Conservation (phyloP, 2,797 vertebrate species). For the Moxostoma hubbsi region DNA sequence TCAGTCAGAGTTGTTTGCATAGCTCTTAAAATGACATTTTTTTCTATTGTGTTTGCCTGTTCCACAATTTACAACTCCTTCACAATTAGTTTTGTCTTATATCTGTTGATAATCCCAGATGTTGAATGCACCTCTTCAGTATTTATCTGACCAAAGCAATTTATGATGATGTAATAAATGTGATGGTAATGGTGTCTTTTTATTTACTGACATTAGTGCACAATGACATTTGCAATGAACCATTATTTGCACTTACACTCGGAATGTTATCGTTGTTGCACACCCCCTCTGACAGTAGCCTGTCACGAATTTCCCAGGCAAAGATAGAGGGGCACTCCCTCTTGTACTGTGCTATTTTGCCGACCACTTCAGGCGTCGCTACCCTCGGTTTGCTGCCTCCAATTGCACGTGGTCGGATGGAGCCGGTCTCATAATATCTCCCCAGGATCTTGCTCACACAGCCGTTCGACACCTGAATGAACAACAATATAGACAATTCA, state of each 20-base stretch:
- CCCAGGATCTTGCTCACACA: conserved; percentile 99
- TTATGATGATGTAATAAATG: not conserved
- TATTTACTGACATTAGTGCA: not conserved
- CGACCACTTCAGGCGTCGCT: conserved; percentile 97
- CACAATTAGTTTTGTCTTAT: no score
- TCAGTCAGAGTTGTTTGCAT: conserved; percentile 5
- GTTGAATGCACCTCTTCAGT: not conserved
- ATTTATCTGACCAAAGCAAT: not conserved
- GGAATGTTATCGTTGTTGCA: conserved; percentile 99
- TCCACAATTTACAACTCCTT: not conserved
- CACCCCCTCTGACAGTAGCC: conserved; percentile 94
- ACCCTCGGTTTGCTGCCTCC: conserved; percentile 98
- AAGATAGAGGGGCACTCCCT: conserved; percentile 99
- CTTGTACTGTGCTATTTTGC: conserved; percentile 97
- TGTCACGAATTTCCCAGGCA: conserved; percentile 99
- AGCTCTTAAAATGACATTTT: not conserved
- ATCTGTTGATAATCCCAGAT: no score
- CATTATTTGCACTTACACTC: conserved; percentile 84
- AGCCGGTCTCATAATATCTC: conserved; percentile 99
- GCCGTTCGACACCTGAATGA: conserved; percentile 96
- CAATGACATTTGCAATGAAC: no score
- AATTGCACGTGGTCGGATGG: conserved; percentile 97
- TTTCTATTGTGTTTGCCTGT: not conserved
- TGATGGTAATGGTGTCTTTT: not conserved
- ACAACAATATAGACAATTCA: conserved; percentile 84